These are phyloP conservation scores for Glyptemys insculpta DNA, from an alignment of 2,797 vertebrate genomes.

Conservation along the genomic window DNA sequence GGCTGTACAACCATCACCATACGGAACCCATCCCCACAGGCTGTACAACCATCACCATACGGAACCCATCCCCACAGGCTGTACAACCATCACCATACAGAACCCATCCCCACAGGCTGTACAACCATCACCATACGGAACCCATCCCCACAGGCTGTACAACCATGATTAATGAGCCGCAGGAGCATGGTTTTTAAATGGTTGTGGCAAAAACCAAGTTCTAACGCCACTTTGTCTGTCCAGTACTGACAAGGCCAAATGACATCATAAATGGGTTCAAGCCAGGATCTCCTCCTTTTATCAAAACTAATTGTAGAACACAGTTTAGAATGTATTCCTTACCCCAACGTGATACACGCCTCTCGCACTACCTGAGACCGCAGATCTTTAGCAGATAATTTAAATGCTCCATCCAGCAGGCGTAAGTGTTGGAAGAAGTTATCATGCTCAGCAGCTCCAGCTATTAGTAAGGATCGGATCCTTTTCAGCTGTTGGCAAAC, in stretches of 20 bases:
- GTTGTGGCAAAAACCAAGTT: background rate
- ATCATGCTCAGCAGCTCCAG: constrained; percentile 93
- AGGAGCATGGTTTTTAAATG: background rate
- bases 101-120: background rate
- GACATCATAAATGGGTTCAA: background rate
- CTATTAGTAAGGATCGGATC: constrained; percentile 93
- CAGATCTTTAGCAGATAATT: constrained; percentile 96
- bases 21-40: background rate
- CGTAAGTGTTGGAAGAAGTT: constrained; percentile 95
- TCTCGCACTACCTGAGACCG: constrained; percentile 98
- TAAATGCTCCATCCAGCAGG: constrained; percentile 93
- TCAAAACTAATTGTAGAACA: background rate
- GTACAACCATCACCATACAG: fast-evolving
- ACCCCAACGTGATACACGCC: constrained; percentile 98
- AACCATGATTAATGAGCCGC: background rate
- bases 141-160: fast-evolving
- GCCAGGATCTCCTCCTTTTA: background rate
- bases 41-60: fast-evolving
- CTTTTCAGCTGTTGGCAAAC: constrained; percentile 90
- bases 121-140: fast-evolving
- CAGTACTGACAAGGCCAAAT: fast-evolving
- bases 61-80: background rate
- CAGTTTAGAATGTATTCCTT: constrained; percentile 56
- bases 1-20: fast-evolving
- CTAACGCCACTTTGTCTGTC: background rate